Evolutionary conservation across 2,797 vertebrate species (phyloP).

Genomic region (Glyptemys insculpta): DNA sequence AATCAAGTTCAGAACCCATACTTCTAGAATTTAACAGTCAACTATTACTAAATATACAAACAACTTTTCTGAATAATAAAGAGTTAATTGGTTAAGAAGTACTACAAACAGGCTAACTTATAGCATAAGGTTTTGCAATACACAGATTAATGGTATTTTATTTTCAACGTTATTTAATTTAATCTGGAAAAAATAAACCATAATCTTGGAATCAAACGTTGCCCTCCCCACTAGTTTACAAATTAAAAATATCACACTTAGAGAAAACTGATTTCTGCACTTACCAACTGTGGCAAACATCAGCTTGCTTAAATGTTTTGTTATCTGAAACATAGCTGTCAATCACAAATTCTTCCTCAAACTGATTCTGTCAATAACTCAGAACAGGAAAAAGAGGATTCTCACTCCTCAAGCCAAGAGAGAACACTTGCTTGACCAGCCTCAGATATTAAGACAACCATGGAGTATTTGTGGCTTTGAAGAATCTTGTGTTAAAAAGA

Average conservation of each 20-base stretch:
- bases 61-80: neutral
- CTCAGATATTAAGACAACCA: slow-evolving; percentile 49
- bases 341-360: neutral
- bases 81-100: neutral
- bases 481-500: slow-evolving; percentile 27
- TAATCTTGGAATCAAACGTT: neutral
- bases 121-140: neutral
- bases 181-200: neutral
- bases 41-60: neutral
- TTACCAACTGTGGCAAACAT: neutral
- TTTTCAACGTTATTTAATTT: neutral
- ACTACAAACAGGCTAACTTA: neutral
- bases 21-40: neutral
- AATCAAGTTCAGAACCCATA: neutral
- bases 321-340: neutral
- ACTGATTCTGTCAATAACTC: neutral
- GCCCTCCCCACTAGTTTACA: neutral
- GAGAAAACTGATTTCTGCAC: neutral
- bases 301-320: neutral
- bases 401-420: slow-evolving; percentile 43
- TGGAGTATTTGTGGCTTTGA: neutral
- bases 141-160: neutral
- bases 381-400: neutral
- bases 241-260: neutral
- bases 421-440: slow-evolving; percentile 44